Evolutionary conservation across 2,888 invertebrate genomes (phyloP).

Genomic region (Pardosa pseudoannulata): DNA sequence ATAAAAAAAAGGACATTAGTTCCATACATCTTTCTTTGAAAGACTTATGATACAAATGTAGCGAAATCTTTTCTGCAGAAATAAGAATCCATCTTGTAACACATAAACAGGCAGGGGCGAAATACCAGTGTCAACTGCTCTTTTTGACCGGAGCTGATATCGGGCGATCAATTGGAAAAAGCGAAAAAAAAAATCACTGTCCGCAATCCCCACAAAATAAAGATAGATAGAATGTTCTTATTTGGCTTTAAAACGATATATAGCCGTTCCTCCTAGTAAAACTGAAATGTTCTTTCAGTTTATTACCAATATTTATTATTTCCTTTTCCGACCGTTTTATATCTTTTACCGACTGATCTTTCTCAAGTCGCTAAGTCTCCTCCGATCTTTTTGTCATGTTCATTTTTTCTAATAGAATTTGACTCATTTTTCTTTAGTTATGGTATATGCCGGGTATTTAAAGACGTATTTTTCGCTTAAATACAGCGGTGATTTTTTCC

Average conservation of each 20-base stretch:
- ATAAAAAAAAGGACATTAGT: neutral
- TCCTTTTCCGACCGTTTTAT: conserved; percentile 36
- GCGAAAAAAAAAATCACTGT: conserved; percentile 37
- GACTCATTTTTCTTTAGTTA: neutral
- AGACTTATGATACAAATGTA: neutral
- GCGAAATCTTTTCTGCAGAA: neutral
- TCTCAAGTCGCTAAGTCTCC: conserved; percentile 30
- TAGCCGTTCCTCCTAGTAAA: conserved; percentile 45
- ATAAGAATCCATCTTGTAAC: neutral
- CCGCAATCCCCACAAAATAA: conserved; percentile 38
- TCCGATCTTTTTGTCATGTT: neutral
- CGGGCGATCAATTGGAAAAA: conserved; percentile 34
- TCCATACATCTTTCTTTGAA: neutral
- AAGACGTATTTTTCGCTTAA: no score
- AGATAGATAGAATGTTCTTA: conserved; percentile 58
- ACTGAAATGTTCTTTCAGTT: conserved; percentile 60
- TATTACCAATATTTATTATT: conserved; percentile 69
- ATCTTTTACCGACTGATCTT: conserved; percentile 35
- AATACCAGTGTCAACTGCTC: conserved; percentile 53
- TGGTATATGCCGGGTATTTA: no score
- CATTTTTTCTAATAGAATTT: neutral
- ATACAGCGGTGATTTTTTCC: no score
- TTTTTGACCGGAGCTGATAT: conserved; percentile 51
- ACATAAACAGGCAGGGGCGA: conserved; percentile 2
- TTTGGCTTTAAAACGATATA: conserved; percentile 71